These are phyloP conservation scores for Cyclopterus lumpus DNA, from an alignment of 2,797 vertebrate species.

Conservation along the genomic window DNA sequence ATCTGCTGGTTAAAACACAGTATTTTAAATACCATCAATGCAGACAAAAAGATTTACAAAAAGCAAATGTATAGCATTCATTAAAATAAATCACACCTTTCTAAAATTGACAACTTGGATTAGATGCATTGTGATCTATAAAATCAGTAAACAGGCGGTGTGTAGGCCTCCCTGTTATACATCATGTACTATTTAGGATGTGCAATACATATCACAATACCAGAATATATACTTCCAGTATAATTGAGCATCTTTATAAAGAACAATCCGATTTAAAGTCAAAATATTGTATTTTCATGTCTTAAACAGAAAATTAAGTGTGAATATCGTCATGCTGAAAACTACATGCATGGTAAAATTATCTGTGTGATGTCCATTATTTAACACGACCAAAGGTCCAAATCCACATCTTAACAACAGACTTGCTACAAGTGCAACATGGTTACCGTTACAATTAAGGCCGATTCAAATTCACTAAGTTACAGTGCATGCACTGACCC, in stretches of 20 bases:
- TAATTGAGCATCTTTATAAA: background rate
- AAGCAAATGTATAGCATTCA: too few species aligned
- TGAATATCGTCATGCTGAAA: constrained; percentile 39
- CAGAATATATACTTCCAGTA: background rate
- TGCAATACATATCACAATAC: too few species aligned
- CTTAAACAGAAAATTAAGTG: background rate
- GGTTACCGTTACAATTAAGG: background rate
- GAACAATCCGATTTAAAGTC: background rate
- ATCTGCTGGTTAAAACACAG: background rate
- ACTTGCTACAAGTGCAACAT: background rate
- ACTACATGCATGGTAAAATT: constrained; percentile 22
- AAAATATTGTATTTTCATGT: background rate
- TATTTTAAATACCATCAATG: background rate
- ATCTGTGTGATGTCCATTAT: background rate
- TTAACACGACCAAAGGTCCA: background rate
- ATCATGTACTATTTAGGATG: too few species aligned
- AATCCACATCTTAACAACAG: background rate
- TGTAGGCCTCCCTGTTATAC: background rate
- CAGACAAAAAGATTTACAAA: background rate
- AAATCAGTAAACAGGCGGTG: background rate
- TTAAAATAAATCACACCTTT: background rate
- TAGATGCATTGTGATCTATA: background rate
- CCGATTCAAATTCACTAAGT: background rate
- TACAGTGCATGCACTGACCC: constrained; percentile 45
- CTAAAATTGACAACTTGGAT: background rate